Evolutionary conservation across 2,113 vertebrate genomes (phyloP).

Genomic region (Atractosteus spatula): DNA sequence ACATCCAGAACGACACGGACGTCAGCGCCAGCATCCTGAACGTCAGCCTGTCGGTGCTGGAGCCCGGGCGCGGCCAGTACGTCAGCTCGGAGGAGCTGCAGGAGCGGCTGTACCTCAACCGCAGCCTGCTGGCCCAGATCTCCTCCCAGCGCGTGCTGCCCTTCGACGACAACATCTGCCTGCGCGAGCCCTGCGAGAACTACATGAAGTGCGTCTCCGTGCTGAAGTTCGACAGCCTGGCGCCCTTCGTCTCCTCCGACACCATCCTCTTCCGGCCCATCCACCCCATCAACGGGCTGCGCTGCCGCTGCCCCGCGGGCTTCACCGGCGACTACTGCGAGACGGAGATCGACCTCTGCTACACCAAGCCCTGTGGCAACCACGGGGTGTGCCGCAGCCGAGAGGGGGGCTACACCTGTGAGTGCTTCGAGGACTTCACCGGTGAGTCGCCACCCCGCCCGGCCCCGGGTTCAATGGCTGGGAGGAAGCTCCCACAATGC

Average conservation of each 20-base stretch:
- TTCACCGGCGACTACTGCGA: constrained; percentile 96
- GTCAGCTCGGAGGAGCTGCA: constrained; percentile 90
- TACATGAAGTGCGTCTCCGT: constrained; percentile 97
- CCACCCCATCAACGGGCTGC: constrained; percentile 85
- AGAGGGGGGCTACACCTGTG: constrained; percentile 90
- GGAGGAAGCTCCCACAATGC: too few relatives aligned
- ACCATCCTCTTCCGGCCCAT: constrained; percentile 95
- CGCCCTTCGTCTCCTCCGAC: constrained; percentile 87
- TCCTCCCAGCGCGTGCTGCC: constrained; percentile 88
- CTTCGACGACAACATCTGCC: constrained; percentile 95
- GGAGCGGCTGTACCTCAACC: constrained; percentile 91
- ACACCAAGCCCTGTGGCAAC: constrained; percentile 84
- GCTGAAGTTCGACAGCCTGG: constrained; percentile 90
- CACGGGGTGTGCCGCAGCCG: constrained; percentile 80
- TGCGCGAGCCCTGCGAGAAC: constrained; percentile 93
- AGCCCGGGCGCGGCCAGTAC: constrained; percentile 60
- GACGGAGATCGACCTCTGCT: constrained; percentile 94
- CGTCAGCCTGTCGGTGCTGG: constrained; percentile 85
- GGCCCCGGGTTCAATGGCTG: too few relatives aligned
- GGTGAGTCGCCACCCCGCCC: constrained; percentile 62
- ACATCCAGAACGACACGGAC: constrained; percentile 87
- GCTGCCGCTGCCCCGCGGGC: constrained; percentile 86
- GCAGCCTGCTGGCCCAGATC: constrained; percentile 79
- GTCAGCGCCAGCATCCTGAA: constrained; percentile 86
- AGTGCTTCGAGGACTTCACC: constrained; percentile 84